phyloP scores from a whole-genome alignment of 2,113 vertebrate genomes.

The Alligator mississippiensis region DNA sequence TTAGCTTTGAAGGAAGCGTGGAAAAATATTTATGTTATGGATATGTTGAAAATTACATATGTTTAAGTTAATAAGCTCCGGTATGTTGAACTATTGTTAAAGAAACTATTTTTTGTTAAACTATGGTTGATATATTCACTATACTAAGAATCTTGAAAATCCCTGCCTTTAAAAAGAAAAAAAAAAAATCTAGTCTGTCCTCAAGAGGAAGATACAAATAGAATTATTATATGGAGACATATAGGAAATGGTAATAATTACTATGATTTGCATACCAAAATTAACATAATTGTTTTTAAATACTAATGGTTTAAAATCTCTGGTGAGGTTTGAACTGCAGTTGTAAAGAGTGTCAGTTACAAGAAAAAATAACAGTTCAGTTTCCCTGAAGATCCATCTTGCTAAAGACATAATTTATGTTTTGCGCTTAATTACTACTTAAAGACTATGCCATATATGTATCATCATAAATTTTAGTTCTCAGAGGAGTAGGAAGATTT shows the following conservation, averaged over 20 bases:
- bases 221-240: slow-evolving; percentile 53
- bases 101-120: background rate
- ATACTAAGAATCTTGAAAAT: background rate
- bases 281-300: slow-evolving; percentile 70
- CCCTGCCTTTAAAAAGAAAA: slow-evolving; percentile 4
- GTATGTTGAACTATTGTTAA: background rate
- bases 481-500: background rate
- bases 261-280: slow-evolving; percentile 41
- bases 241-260: slow-evolving; percentile 63
- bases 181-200: slow-evolving; percentile 39
- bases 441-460: background rate
- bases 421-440: slow-evolving; percentile 46
- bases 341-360: slow-evolving; percentile 47
- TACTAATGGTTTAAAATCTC: slow-evolving; percentile 59
- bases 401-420: slow-evolving; percentile 45
- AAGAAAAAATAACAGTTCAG: slow-evolving; percentile 47
- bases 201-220: slow-evolving; percentile 28
- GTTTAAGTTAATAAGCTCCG: background rate
- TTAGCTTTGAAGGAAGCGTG: background rate
- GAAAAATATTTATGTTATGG: background rate
- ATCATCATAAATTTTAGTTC: background rate
- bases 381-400: slow-evolving; percentile 42
- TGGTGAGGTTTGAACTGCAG: slow-evolving; percentile 46
- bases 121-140: background rate
- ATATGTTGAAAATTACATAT: background rate